Evolutionary conservation across 2,888 invertebrate species (phyloP).

Genomic region (Erpobdella octoculata): DNA sequence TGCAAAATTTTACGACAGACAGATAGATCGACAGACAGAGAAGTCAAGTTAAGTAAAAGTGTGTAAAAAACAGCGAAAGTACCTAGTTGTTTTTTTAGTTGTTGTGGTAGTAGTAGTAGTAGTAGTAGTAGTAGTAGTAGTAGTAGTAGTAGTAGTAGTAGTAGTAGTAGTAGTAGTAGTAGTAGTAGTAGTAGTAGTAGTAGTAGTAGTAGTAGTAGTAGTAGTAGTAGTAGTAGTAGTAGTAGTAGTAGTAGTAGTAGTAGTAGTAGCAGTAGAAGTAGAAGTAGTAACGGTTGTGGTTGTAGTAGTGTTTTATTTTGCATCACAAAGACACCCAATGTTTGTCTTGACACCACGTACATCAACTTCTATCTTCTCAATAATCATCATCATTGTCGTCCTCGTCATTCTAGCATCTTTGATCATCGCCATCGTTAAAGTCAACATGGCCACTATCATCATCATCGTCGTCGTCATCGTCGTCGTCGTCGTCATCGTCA

Average conservation of each 20-base stretch:
- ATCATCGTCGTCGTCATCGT: background rate
- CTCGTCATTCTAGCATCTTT: conserved; percentile 30
- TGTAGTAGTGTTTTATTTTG: background rate
- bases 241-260: conserved; percentile 29
- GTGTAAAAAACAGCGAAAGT: background rate
- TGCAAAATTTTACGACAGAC: no score
- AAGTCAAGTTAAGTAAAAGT: background rate
- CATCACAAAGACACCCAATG: background rate
- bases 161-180: conserved; percentile 29
- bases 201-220: conserved; percentile 29
- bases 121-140: conserved; percentile 17
- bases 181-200: conserved; percentile 26
- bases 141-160: conserved; percentile 27
- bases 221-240: conserved; percentile 30
- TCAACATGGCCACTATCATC: conserved; percentile 39
- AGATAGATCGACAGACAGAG: no score
- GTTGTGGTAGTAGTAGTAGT: no score
- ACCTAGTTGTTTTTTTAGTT: background rate
- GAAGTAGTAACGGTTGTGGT: conserved; percentile 7
- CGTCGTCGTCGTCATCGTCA: conserved; percentile 29
- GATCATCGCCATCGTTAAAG: conserved; percentile 52
- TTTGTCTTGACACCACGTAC: conserved; percentile 48
- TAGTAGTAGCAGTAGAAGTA: conserved; percentile 1
- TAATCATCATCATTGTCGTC: conserved; percentile 31
- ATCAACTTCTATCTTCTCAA: conserved; percentile 19